phyloP scores from a whole-genome alignment of 92 coral and sea anemone species.

The Ricordea florida region DNA sequence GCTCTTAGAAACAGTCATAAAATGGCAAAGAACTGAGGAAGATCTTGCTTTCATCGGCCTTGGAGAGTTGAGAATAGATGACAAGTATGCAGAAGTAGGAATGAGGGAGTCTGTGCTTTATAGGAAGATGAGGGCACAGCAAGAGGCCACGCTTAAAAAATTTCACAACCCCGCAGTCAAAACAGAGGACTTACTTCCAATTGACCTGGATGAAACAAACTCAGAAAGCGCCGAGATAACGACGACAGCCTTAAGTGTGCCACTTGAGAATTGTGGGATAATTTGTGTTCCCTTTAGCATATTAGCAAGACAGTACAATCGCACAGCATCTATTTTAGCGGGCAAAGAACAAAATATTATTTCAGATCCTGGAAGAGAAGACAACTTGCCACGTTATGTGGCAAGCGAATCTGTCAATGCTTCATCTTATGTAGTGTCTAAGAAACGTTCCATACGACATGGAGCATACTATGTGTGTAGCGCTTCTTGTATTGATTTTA shows the following conservation, averaged over 20 bases:
- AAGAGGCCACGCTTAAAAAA: constrained; percentile 22
- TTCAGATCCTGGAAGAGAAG: constrained; percentile 35
- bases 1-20: neutral
- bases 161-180: neutral
- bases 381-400: constrained; percentile 17
- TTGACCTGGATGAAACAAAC: neutral
- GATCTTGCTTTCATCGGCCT: constrained; percentile 31
- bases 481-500: too few species aligned
- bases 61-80: constrained; percentile 18
- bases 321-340: neutral
- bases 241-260: neutral
- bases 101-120: constrained; percentile 12
- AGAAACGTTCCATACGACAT: too few species aligned
- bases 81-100: neutral
- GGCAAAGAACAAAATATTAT: constrained; percentile 8
- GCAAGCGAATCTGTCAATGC: constrained; percentile 20
- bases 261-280: constrained; percentile 25
- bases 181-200: neutral
- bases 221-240: neutral
- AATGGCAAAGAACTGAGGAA: constrained; percentile 48
- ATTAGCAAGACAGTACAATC: constrained; percentile 2
- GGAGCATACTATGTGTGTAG: too few species aligned
- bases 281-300: constrained; percentile 31
- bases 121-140: constrained; percentile 26
- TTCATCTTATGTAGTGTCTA: too few species aligned